Evolutionary conservation across 30 jellyfish, hydroid and myxozoan genomes (phyloP), one percentile per base, ranked within the genome.

Genomic region (Aurelia aurita): DNA sequence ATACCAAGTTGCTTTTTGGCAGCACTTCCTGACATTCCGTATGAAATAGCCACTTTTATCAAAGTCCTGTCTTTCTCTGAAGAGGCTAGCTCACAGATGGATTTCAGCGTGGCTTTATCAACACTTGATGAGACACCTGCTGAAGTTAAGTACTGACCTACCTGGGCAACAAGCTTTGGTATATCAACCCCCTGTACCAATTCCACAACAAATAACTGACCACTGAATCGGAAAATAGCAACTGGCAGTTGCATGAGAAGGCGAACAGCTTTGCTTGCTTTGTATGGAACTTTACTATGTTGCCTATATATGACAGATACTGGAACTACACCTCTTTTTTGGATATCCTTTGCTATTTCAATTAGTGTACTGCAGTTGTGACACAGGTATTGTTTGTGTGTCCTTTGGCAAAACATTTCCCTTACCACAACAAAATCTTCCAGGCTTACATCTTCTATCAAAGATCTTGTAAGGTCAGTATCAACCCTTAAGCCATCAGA

Each of bases 11-110:
- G 29, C 39, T 25, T 62, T 62, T 62, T 62, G 74, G 74, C 74
- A 62, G 39, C 74, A 62, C 39, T 62, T 62, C 74, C 74, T 16
- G 46, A 62, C 29, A 62, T 62, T 62, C 74, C 11, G 46, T 62
- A 62, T 62, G 74, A 69, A 69, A 72, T 72, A 32, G 62, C 59
- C n/a, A 29, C 59, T 27, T 69, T 69, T 69, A 69, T 69, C 80
- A 69, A 22, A 29, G 23, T 32, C 15, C 62, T 69, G 80, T 69
- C 80, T 69, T 69, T 69, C 22, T 69, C 66, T 22, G 80, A 69
- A 22, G 66, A 29, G n/a, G 80, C 62, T 43, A 69, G 28, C 5
- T 69, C 80, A 69, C 80, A 69, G 12, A 69, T 16, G 21, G 34
- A 18, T 27, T 16, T 32, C 62, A 69, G 80, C 62, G 28, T 69